Evolutionary conservation across 2,797 vertebrate genomes (phyloP).

Genomic region (Propithecus deckenii): DNA sequence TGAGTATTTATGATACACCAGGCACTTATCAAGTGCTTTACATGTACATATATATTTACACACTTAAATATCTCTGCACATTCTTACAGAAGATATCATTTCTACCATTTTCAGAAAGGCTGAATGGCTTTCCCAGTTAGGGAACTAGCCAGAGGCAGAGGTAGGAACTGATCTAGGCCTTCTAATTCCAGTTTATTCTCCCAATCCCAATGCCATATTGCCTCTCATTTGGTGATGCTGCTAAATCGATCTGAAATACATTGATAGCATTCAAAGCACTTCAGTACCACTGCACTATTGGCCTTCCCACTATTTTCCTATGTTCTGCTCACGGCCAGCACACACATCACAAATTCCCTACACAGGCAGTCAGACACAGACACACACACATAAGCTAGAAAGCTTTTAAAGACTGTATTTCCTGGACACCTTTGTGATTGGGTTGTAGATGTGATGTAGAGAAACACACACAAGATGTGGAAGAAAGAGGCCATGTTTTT

Average conservation of each 20-base stretch:
- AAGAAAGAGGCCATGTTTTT: neutral
- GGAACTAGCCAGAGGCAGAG: neutral
- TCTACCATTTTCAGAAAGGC: neutral
- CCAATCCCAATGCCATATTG: neutral
- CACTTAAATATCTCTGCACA: neutral
- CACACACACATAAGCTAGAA: neutral
- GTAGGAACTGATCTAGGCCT: neutral
- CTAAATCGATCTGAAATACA: neutral
- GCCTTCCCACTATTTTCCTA: neutral
- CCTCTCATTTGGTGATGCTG: neutral
- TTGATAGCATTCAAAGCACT: neutral
- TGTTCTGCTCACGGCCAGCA: neutral
- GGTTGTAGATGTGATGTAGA: neutral
- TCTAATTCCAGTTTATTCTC: neutral
- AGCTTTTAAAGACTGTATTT: neutral
- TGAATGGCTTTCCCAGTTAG: neutral
- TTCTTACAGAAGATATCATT: neutral
- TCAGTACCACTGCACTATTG: neutral
- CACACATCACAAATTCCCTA: neutral
- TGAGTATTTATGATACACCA: neutral
- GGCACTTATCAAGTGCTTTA: neutral
- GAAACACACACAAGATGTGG: neutral
- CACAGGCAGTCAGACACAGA: neutral
- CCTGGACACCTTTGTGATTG: neutral
- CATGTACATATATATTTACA: neutral